Conservation (phyloP, 2,113 vertebrate genomes). For the Lanius collurio region DNA sequence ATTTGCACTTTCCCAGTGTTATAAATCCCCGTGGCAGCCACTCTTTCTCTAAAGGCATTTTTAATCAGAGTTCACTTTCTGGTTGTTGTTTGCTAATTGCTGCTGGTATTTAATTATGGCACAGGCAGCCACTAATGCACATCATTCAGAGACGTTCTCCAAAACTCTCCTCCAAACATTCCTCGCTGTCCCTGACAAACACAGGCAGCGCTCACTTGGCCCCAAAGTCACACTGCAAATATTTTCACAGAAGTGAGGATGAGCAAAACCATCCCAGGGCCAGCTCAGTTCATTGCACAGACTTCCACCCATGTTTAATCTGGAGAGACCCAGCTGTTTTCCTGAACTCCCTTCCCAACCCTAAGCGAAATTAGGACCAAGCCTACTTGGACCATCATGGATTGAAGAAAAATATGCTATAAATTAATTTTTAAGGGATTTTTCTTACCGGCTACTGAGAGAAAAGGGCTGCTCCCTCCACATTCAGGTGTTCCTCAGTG, state of each 20-base stretch:
- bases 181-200: slow-evolving; percentile 45
- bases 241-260: slow-evolving; percentile 62
- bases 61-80: neutral
- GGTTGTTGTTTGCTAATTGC: slow-evolving; percentile 11
- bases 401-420: neutral
- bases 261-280: slow-evolving; percentile 52
- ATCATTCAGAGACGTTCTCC: neutral
- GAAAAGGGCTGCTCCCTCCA: neutral
- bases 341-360: slow-evolving; percentile 28
- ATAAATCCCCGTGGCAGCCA: neutral
- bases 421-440: neutral
- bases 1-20: neutral
- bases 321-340: slow-evolving; percentile 50
- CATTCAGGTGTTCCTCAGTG: neutral
- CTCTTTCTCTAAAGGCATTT: neutral
- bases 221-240: slow-evolving; percentile 44
- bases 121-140: neutral
- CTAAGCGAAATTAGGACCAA: slow-evolving; percentile 49
- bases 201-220: slow-evolving; percentile 9
- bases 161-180: slow-evolving; percentile 23
- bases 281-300: slow-evolving; percentile 25
- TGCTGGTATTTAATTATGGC: neutral
- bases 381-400: neutral
- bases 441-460: neutral
- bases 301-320: slow-evolving; percentile 54